Conservation (phyloP, 1,140 invertebrate genomes). For the Potamilus streckersoni region DNA sequence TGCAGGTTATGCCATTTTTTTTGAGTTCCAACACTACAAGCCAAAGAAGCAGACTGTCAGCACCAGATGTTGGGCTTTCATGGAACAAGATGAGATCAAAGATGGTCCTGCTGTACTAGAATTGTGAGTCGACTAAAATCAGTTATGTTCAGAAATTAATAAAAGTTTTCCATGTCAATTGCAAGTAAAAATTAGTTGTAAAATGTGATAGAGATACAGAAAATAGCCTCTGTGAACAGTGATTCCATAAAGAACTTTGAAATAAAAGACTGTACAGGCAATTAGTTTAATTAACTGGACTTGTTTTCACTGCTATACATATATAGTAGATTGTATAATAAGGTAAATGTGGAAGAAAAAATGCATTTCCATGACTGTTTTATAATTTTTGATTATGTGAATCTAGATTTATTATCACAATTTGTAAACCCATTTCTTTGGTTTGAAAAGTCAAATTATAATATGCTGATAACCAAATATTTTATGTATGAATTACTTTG, state of each 20-base stretch:
- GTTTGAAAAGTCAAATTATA: too few relatives aligned
- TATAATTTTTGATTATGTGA: too few relatives aligned
- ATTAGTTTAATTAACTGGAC: neutral
- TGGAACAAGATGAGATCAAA: conserved; percentile 64
- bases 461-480: too few relatives aligned
- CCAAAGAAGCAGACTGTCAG: conserved; percentile 58
- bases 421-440: too few relatives aligned
- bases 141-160: too few relatives aligned
- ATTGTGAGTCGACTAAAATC: conserved; percentile 48
- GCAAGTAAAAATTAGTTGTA: neutral
- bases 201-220: neutral
- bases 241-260: neutral
- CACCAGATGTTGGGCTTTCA: conserved; percentile 61
- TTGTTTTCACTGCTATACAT: neutral
- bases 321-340: too few relatives aligned
- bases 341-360: too few relatives aligned
- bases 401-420: too few relatives aligned
- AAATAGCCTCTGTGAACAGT: neutral
- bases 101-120: conserved; percentile 56
- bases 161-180: too few relatives aligned
- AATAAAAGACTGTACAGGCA: neutral
- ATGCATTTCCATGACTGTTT: too few relatives aligned
- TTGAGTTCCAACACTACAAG: conserved; percentile 66
- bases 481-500: too few relatives aligned
- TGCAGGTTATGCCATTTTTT: conserved; percentile 62